Evolutionary conservation across 2,113 vertebrate genomes (phyloP).

Genomic region (Myotis davidii): DNA sequence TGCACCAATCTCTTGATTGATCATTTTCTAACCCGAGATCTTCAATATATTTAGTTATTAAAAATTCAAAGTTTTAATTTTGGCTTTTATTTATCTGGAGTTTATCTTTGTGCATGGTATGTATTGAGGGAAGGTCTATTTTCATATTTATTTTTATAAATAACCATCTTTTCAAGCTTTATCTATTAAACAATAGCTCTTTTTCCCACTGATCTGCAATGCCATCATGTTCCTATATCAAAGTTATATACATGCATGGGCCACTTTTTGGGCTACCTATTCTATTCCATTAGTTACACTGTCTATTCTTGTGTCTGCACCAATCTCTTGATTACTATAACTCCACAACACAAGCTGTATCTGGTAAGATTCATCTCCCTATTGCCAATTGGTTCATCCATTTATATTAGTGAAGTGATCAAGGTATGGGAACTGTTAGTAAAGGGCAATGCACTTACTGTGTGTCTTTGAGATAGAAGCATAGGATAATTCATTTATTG

Average conservation of each 20-base stretch:
- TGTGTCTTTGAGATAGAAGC: background rate
- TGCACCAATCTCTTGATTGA: no score
- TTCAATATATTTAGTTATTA: background rate
- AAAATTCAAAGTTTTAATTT: background rate
- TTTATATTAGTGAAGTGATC: slow-evolving; percentile 8
- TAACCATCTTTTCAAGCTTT: background rate
- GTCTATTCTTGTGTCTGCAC: background rate
- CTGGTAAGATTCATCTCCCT: background rate
- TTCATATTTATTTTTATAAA: background rate
- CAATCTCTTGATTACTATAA: background rate
- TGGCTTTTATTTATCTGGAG: background rate
- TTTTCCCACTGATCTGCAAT: background rate
- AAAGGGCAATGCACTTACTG: background rate
- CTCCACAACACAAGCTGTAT: background rate
- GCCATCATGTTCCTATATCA: background rate
- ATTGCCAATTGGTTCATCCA: background rate
- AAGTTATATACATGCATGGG: background rate
- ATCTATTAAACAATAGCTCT: background rate
- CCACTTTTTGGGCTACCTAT: background rate
- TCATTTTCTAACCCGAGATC: background rate
- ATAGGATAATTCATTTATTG: background rate
- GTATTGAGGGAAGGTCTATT: background rate
- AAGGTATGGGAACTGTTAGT: background rate
- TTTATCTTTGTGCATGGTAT: background rate
- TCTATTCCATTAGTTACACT: background rate